Evolutionary conservation across 2,113 vertebrate genomes (phyloP).

Genomic region (Telmatochromis sp.): DNA sequence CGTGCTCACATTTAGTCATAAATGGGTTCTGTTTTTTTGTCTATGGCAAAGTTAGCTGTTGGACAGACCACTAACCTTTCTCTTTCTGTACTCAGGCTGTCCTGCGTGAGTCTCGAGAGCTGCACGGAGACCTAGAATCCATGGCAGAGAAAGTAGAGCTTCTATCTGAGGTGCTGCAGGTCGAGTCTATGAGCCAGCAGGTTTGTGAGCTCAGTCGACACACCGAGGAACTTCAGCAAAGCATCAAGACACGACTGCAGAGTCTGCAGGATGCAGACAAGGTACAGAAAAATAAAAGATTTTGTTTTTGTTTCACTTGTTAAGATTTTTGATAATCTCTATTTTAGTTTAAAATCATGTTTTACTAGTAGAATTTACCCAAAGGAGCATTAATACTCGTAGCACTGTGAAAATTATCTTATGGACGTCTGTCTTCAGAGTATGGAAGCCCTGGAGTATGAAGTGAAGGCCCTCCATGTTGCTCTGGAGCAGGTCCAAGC

Average conservation of each 20-base stretch:
- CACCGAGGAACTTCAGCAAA: conserved; percentile 82
- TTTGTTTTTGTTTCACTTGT: not conserved
- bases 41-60: not conserved
- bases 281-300: conserved; percentile 44
- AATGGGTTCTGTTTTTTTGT: not conserved
- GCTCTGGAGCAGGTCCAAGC: conserved; percentile 87
- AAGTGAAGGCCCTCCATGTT: conserved; percentile 81
- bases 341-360: not conserved
- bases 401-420: not conserved
- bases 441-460: conserved; percentile 88
- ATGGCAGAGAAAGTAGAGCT: conserved; percentile 82
- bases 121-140: conserved; percentile 82
- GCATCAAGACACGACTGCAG: conserved; percentile 75
- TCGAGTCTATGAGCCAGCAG: conserved; percentile 82
- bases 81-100: conserved; percentile 67
- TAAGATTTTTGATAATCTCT: not conserved
- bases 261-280: conserved; percentile 90
- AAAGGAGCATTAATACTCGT: not conserved
- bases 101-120: conserved; percentile 87
- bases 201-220: conserved; percentile 82
- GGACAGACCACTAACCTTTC: fast-evolving
- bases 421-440: conserved; percentile 67
- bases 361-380: not conserved
- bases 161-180: conserved; percentile 80
- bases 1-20: fast-evolving